phyloP scores from a whole-genome alignment of 2,888 invertebrate genomes.

The Schrankia costaestrigalis region DNA sequence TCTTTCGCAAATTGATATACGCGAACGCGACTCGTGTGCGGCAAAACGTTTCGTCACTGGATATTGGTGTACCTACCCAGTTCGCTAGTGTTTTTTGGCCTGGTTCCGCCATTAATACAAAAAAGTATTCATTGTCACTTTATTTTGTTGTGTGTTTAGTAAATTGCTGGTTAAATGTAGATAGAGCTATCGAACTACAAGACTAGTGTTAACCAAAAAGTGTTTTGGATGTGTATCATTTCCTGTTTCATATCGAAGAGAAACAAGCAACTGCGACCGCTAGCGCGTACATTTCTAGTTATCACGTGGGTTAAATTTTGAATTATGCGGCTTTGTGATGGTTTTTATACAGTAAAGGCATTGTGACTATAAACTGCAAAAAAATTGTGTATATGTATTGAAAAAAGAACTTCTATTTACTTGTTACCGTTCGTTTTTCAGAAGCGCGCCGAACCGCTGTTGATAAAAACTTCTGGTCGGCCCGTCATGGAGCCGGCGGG shows the following conservation, averaged over 20 bases:
- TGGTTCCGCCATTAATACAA: conserved; percentile 72
- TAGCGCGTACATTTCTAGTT: conserved; percentile 72
- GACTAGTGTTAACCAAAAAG: conserved; percentile 36
- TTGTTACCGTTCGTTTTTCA: conserved; percentile 66
- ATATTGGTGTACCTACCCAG: conserved; percentile 57
- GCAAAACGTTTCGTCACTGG: conserved; percentile 68
- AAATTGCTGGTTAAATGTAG: conserved; percentile 9
- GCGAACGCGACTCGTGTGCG: conserved; percentile 50
- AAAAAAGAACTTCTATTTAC: conserved; percentile 53
- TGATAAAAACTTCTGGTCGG: conserved; percentile 40
- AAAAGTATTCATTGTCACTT: conserved; percentile 53
- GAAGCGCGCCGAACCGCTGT: conserved; percentile 62
- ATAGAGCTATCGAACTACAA: conserved; percentile 8
- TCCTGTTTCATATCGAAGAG: conserved; percentile 71
- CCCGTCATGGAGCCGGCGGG: conserved; percentile 66
- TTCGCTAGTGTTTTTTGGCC: conserved; percentile 65
- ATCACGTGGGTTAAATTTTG: conserved; percentile 79
- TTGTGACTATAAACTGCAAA: conserved; percentile 23
- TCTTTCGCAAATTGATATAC: conserved; percentile 46
- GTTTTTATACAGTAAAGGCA: conserved; percentile 33
- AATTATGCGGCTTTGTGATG: conserved; percentile 46
- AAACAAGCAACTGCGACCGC: conserved; percentile 75
- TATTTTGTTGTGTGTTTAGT: conserved; percentile 29
- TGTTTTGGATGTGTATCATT: conserved; percentile 67
- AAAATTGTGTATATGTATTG: conserved; percentile 36